Conservation (phyloP, 2,888 invertebrate genomes). For the Sialis fuliginosa region DNA sequence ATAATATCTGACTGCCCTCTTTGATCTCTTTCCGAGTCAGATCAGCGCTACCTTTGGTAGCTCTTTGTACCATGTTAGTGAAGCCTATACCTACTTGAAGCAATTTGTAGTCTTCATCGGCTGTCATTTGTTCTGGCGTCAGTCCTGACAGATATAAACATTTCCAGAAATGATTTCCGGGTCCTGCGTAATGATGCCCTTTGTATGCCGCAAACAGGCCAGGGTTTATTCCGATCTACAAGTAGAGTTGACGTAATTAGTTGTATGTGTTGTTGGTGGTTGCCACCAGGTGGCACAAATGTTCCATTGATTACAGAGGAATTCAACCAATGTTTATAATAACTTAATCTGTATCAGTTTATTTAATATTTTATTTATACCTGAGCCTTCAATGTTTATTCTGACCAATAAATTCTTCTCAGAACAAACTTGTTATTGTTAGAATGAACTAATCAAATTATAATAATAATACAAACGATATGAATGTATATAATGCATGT, state of each 20-base stretch:
- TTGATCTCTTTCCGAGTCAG: constrained; percentile 85
- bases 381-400: too few species aligned
- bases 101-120: constrained; percentile 88
- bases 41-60: constrained; percentile 92
- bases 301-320: background rate
- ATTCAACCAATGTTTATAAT: background rate
- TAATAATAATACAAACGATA: too few species aligned
- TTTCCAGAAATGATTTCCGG: constrained; percentile 99
- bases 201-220: constrained; percentile 94
- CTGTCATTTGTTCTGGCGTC: constrained; percentile 87
- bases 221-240: constrained; percentile 92
- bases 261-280: too few species aligned
- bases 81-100: constrained; percentile 91
- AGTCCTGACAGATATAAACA: constrained; percentile 87
- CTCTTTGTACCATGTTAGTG: constrained; percentile 92
- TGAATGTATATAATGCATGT: too few species aligned
- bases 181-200: constrained; percentile 97
- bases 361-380: too few species aligned
- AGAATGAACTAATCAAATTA: too few species aligned
- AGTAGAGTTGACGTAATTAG: background rate
- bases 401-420: too few species aligned
- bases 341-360: too few species aligned
- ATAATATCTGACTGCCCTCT: constrained; percentile 74
- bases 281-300: background rate
- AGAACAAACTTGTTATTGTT: too few species aligned